phyloP scores from a whole-genome alignment of 2,888 invertebrate species.

The Actias luna region DNA sequence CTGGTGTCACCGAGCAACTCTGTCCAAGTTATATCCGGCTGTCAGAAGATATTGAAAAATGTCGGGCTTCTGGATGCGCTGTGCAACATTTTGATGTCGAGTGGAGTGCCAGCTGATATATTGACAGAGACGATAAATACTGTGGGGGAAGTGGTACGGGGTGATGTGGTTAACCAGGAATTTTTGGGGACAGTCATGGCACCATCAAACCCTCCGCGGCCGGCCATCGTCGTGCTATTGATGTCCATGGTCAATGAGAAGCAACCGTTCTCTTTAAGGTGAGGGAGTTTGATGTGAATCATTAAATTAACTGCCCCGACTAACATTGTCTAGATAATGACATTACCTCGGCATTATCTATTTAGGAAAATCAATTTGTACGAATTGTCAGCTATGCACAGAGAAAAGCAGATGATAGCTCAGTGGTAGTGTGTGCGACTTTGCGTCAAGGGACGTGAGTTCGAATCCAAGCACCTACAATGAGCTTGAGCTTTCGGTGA shows the following conservation, averaged over 20 bases:
- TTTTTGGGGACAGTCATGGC: slow-evolving; percentile 94
- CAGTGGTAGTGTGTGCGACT: too few relatives aligned
- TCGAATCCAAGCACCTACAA: too few relatives aligned
- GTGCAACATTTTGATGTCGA: slow-evolving; percentile 96
- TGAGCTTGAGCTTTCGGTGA: too few relatives aligned
- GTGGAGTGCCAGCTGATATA: slow-evolving; percentile 97
- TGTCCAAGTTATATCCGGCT: slow-evolving; percentile 88
- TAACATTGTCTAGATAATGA: too few relatives aligned
- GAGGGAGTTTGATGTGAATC: slow-evolving; percentile 21
- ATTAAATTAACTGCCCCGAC: too few relatives aligned
- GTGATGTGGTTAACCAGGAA: slow-evolving; percentile 94
- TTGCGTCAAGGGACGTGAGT: too few relatives aligned
- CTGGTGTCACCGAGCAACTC: slow-evolving; percentile 97
- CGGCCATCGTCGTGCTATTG: slow-evolving; percentile 95
- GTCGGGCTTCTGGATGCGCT: slow-evolving; percentile 85
- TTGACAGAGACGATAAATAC: slow-evolving; percentile 97
- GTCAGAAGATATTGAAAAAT: slow-evolving; percentile 94
- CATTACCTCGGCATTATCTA: too few relatives aligned
- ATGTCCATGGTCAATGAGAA: slow-evolving; percentile 99
- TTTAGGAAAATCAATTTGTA: too few relatives aligned
- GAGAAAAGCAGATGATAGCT: too few relatives aligned
- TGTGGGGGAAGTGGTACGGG: slow-evolving; percentile 96
- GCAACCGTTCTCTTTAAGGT: slow-evolving; percentile 90
- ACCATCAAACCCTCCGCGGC: slow-evolving; percentile 95
- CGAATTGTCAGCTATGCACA: too few relatives aligned